These are phyloP conservation scores for Epizoanthus fatuus DNA, from an alignment of 92 coral and sea anemone genomes.

Conservation along the genomic window DNA sequence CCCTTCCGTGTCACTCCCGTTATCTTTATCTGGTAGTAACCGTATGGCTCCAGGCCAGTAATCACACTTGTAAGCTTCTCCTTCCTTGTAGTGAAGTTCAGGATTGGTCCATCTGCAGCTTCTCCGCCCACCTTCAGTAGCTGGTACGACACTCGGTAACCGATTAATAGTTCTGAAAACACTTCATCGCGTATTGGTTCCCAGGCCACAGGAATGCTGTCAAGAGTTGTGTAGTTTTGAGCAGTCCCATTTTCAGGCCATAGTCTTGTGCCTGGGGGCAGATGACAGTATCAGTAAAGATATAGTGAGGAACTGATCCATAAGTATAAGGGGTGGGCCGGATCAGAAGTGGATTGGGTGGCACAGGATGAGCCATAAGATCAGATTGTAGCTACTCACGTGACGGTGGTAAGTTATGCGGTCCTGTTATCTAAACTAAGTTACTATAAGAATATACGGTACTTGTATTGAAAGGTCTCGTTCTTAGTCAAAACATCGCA, in stretches of 20 bases:
- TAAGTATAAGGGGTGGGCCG: too few species aligned
- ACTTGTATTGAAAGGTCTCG: too few species aligned
- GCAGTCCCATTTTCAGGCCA: conserved; percentile 44
- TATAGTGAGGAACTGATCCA: too few species aligned
- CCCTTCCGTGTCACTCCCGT: conserved; percentile 32
- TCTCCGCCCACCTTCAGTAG: conserved; percentile 16
- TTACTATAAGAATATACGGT: too few species aligned
- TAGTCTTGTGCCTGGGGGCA: neutral
- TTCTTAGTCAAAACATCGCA: too few species aligned
- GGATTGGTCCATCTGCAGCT: neutral
- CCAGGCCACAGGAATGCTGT: conserved; percentile 56
- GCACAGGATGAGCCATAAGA: too few species aligned
- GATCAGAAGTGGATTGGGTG: too few species aligned
- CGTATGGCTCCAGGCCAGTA: conserved; percentile 23
- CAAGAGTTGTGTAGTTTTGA: conserved; percentile 11
- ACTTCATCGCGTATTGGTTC: conserved; percentile 45
- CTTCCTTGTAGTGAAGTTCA: conserved; percentile 29
- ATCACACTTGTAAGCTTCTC: neutral
- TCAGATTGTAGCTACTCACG: too few species aligned
- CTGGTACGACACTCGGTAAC: conserved; percentile 34
- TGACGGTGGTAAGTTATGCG: too few species aligned
- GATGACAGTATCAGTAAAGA: neutral
- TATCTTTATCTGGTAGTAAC: conserved; percentile 7
- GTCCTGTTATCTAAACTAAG: too few species aligned
- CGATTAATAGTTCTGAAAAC: conserved; percentile 36